Base-by-base conservation (phyloP, 2,797 vertebrate species). In the Syngnathus acus region DNA sequence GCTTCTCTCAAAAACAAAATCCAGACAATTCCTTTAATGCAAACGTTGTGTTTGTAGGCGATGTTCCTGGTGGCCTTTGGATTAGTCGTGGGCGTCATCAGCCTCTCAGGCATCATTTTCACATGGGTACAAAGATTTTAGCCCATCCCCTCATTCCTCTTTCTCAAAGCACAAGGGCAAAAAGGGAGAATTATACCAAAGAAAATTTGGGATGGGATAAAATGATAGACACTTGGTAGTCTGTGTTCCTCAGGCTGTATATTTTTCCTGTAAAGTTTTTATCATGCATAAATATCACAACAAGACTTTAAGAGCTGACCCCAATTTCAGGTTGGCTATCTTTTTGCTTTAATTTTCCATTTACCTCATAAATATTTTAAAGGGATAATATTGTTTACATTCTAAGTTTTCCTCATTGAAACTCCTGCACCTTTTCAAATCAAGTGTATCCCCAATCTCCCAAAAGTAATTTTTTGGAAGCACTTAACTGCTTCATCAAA, bases 51-150 rank as follows among this genome's bases (percentile, higher is more conserved):
- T 58, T 43, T 73, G 39, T 77, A 93, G 92, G 91, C 92, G 2
- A 9, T 84, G 2, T 17, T 78, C 43, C 80, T 93, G 64, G 61
- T 92, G 77, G 39, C 93, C 76, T 91, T 94, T 71, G 97, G 96
- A 21, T 26, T 93, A 79, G 81, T 93, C 69, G 85, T 95, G 83
- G 95, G 95, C 58, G 78, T 90, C 70, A 75, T 93, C 81, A 97
- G 94, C 84, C 87, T 99, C 64, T 75, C 81, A 67, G 68, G 96
- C 68, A 94, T 98, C 65, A 76, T 95, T 77, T 78, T 92, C 75
- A 87, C 85, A 13, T 96, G 93, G 94, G 73, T 81, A 74, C 80
- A 86, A 63, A 78, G 77, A 82, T 81, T 86, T 11, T 90, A 79
- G 86, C 4, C 4, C 9, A 38, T 50, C 16, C 2, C 3, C 1